A percentile compares a stretch with the other conserved stretches of the same genome.
Conservation (phyloP, 2,797 vertebrate species). For the Microhierax caerulescens region DNA sequence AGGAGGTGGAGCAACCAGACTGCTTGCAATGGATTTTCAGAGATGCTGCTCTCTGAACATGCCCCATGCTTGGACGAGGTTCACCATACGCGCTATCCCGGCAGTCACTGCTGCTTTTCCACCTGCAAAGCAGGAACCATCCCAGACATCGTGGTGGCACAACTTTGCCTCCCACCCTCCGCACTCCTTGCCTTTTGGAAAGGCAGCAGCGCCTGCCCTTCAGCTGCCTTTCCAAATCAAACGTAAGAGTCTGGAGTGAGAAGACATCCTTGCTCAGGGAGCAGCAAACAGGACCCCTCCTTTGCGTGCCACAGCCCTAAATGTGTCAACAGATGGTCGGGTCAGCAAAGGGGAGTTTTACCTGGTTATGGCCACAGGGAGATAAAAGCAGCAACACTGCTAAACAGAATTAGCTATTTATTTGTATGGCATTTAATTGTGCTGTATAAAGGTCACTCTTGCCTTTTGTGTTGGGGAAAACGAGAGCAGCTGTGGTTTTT, state of each 20-base stretch:
- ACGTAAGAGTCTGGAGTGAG: background rate
- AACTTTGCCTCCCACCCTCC: background rate
- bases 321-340: background rate
- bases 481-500: background rate
- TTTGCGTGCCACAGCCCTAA: background rate
- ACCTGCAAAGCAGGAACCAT: background rate
- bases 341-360: background rate
- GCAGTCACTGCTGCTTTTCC: background rate
- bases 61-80: background rate
- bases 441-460: conserved; percentile 18
- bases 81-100: background rate
- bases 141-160: background rate
- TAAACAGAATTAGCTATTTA: conserved; percentile 11
- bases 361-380: background rate
- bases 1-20: background rate
- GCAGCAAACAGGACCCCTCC: background rate
- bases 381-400: background rate
- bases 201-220: background rate
- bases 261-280: background rate
- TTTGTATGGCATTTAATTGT: background rate
- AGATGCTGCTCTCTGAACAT: background rate
- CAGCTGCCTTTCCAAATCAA: background rate
- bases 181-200: background rate
- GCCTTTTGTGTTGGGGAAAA: background rate
- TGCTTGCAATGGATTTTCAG: background rate